Evolutionary conservation across 2,113 vertebrate genomes (phyloP).

Genomic region (Nycticebus coucang): DNA sequence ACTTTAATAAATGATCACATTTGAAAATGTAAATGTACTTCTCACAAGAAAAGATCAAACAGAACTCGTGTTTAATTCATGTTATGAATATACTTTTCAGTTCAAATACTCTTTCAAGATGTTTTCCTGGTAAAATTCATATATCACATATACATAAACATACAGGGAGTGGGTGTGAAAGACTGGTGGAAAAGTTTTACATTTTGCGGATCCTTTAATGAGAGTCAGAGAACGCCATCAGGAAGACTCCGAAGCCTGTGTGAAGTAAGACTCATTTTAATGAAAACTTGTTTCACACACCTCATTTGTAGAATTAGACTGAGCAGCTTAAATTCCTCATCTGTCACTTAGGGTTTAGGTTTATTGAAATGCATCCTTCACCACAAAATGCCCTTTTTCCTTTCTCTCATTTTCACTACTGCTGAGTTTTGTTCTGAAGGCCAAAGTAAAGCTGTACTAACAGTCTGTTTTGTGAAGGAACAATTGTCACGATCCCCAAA

Average conservation of each 20-base stretch:
- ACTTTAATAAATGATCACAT: constrained; percentile 80
- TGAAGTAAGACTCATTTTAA: constrained; percentile 53
- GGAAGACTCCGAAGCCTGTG: constrained; percentile 25
- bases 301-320: constrained; percentile 65
- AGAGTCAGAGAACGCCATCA: constrained; percentile 23
- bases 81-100: constrained; percentile 74
- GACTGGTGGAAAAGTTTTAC: constrained; percentile 52
- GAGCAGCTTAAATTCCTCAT: constrained; percentile 62
- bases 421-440: constrained; percentile 64
- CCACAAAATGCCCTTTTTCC: constrained; percentile 22
- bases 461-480: constrained; percentile 48
- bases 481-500: constrained; percentile 81
- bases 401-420: constrained; percentile 36
- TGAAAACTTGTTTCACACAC: constrained; percentile 46
- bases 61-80: constrained; percentile 80
- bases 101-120: constrained; percentile 79
- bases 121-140: constrained; percentile 76
- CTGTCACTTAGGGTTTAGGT: constrained; percentile 47
- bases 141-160: constrained; percentile 65
- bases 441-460: constrained; percentile 82
- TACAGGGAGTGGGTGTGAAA: constrained; percentile 62
- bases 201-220: constrained; percentile 63
- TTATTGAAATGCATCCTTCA: constrained; percentile 43
- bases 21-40: constrained; percentile 82
- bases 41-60: constrained; percentile 80